Base-by-base conservation (phyloP, 2,888 invertebrate species). In the Pecten maximus region DNA sequence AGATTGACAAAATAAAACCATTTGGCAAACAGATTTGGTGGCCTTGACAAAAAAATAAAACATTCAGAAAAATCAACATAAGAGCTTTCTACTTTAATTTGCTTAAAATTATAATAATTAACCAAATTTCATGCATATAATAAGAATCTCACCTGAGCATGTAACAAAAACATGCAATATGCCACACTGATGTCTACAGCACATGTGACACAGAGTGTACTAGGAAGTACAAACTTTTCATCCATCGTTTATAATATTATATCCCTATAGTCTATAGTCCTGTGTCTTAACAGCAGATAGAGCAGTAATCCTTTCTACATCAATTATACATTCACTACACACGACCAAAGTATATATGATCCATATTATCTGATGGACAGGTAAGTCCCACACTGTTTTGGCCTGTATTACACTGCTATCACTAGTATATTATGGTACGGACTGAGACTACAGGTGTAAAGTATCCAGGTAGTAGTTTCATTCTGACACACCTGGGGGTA, bases 171-270 rank as follows among this genome's bases (percentile, higher is more conserved):
- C 74, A 74, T 74, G 15, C 74, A 74, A 28, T 74, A 74, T 35
- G 35, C 74, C 74, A 74, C 74, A 74, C 74, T 74, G 35, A 74
- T 74, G 74, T 74, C 74, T 74, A 74, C 74, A 35, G 74, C 28
- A 74, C 74, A 74, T 8, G 74, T 74, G 12, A 74, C 74, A 74
- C 74, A 74, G 0, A 74, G 35, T 28, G 8, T 74, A 74, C 35
- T 1, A 15, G 74, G 74, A 35, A 74, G 74, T 74, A 74, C 74
- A 74, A 74, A 74, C 35, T 28, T 6, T 28, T 74, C 74, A 28
- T 74, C 74, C 74, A 74, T 74, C 74, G 23, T 74, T 74, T 28
- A 74, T 6, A 74, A 35, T 74, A 23, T 35, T 74, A 74, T 74
- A 74, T 74, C 10, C 12, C 35, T 35, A 28, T 74, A 74, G 74